phyloP scores from a whole-genome alignment of 1,140 invertebrate species.

The Zaprionus inermis region DNA sequence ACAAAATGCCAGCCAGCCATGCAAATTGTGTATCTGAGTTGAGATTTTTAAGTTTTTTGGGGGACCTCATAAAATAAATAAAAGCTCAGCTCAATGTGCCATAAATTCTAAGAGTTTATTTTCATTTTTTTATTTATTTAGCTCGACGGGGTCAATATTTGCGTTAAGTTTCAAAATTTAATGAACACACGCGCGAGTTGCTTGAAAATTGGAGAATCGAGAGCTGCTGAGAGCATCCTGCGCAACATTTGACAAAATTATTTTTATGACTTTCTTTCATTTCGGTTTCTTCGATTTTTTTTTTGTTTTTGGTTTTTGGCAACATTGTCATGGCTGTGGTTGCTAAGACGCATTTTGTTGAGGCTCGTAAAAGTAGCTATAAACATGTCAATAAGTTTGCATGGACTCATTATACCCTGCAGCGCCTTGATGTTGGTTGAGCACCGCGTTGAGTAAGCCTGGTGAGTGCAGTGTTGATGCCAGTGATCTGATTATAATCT shows the following conservation, averaged over 20 bases:
- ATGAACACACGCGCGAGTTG: conserved; percentile 40
- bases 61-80: conserved; percentile 70
- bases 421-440: background rate
- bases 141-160: conserved; percentile 69
- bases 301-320: conserved; percentile 33
- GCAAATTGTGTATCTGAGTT: conserved; percentile 57
- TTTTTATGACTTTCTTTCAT: conserved; percentile 41
- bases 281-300: conserved; percentile 8
- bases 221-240: conserved; percentile 26
- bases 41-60: conserved; percentile 24
- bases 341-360: conserved; percentile 28
- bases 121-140: conserved; percentile 53
- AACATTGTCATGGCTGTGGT: conserved; percentile 52
- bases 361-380: conserved; percentile 43
- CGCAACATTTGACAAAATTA: conserved; percentile 72
- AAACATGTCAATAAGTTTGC: conserved; percentile 46
- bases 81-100: conserved; percentile 52
- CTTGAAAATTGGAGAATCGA: conserved; percentile 10
- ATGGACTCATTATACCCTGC: conserved; percentile 25
- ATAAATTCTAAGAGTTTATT: conserved; percentile 81
- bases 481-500: background rate
- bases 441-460: background rate
- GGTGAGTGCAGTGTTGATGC: background rate
- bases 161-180: conserved; percentile 61
- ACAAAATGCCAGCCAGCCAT: conserved; percentile 60